A percentile compares a stretch with the other conserved stretches of the same genome.
Conservation (phyloP, 2,113 vertebrate species). For the Petrocephalus microphthalmus region DNA sequence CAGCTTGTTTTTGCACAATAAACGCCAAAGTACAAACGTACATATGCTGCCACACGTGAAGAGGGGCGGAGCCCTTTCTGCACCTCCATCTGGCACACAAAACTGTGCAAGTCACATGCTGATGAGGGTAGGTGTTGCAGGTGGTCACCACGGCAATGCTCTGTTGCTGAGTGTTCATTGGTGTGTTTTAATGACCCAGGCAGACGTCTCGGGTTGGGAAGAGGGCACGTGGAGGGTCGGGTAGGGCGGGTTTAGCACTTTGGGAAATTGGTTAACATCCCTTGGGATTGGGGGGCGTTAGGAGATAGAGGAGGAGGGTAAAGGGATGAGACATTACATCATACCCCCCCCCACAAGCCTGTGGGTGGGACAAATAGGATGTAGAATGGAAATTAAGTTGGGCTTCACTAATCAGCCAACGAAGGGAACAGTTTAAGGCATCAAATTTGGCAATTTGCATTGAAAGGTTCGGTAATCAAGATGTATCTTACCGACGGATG, state of each 20-base stretch:
- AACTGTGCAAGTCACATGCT: background rate
- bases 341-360: background rate
- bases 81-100: background rate
- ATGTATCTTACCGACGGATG: background rate
- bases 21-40: background rate
- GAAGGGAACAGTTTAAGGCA: background rate
- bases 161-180: background rate
- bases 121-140: background rate
- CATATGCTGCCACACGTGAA: background rate
- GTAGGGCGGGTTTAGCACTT: slow-evolving; percentile 9
- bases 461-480: background rate
- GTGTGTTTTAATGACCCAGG: slow-evolving; percentile 3
- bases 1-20: background rate
- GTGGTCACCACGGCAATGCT: background rate
- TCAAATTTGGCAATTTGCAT: background rate
- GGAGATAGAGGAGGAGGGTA: background rate
- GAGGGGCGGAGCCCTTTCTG: background rate
- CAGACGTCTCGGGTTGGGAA: background rate
- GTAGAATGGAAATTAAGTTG: background rate
- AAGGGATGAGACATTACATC: slow-evolving; percentile 15
- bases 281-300: slow-evolving; percentile 6
- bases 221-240: background rate
- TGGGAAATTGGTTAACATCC: slow-evolving; percentile 27
- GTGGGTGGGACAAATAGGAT: background rate
- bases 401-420: background rate